Conservation (phyloP, 2,797 vertebrate genomes). For the Poecilia velifera region DNA sequence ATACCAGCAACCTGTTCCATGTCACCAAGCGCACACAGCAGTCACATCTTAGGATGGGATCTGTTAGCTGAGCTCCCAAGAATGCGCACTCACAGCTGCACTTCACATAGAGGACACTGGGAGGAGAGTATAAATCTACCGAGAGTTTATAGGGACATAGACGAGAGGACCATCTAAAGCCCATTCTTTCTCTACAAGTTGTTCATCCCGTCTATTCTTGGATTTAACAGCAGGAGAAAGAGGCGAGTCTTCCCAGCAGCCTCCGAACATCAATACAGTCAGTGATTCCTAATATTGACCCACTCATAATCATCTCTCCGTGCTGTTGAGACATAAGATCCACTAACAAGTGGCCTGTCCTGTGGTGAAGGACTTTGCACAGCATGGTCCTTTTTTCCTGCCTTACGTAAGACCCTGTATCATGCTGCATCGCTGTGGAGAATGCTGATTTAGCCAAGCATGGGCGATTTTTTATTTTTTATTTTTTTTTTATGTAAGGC, state of each 20-base stretch:
- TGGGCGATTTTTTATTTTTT: slow-evolving; percentile 52
- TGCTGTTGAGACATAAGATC: slow-evolving; percentile 37
- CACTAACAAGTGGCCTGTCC: slow-evolving; percentile 44
- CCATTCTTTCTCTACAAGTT: slow-evolving; percentile 17
- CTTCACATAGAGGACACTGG: slow-evolving; percentile 10
- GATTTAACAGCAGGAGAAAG: slow-evolving; percentile 23
- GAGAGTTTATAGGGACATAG: slow-evolving; percentile 10
- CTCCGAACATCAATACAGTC: slow-evolving; percentile 54
- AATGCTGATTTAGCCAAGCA: slow-evolving; percentile 56
- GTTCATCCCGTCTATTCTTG: slow-evolving; percentile 28
- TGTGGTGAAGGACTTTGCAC: slow-evolving; percentile 38
- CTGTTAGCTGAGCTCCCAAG: slow-evolving; percentile 36
- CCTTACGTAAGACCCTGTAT: slow-evolving; percentile 54
- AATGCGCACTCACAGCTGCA: slow-evolving; percentile 45
- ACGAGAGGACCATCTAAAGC: slow-evolving; percentile 23
- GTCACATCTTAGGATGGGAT: slow-evolving; percentile 7
- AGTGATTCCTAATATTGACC: slow-evolving; percentile 60
- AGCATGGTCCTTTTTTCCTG: slow-evolving; percentile 17
- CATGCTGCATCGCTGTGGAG: slow-evolving; percentile 52
- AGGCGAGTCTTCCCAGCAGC: slow-evolving; percentile 32
- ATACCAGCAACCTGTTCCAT: slow-evolving; percentile 40
- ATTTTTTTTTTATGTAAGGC: slow-evolving; percentile 65
- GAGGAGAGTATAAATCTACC: slow-evolving; percentile 24
- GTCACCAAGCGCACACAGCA: slow-evolving; percentile 13
- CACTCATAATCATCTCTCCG: slow-evolving; percentile 55